These are phyloP conservation scores for Chrysopilus asiliformis DNA, from an alignment of 2,888 invertebrate species.

Conservation along the genomic window DNA sequence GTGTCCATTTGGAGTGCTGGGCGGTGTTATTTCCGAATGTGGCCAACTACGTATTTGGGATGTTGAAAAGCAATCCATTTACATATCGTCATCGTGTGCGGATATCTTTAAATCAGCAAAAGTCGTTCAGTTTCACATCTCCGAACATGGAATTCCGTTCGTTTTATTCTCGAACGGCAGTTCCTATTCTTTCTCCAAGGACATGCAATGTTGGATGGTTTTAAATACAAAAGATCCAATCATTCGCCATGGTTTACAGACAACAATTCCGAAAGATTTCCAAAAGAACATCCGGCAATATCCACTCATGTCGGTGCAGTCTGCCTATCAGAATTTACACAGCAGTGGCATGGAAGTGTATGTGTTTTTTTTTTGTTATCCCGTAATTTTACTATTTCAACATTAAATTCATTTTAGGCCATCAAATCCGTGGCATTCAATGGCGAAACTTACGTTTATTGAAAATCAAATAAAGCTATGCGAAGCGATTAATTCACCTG, in stretches of 20 bases:
- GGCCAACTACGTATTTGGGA: conserved; percentile 33
- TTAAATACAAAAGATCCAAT: conserved; percentile 43
- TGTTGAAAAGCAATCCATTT: conserved; percentile 20
- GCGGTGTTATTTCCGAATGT: conserved; percentile 33
- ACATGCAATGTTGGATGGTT: conserved; percentile 56
- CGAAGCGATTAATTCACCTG: conserved; percentile 28
- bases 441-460: conserved; percentile 31
- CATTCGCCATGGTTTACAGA: conserved; percentile 36
- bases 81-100: conserved; percentile 26
- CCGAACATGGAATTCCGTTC: conserved; percentile 67
- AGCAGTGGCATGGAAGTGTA: too few relatives aligned
- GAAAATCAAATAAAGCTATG: conserved; percentile 36
- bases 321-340: conserved; percentile 23
- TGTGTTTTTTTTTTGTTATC: too few relatives aligned
- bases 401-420: conserved; percentile 20
- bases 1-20: conserved; percentile 30
- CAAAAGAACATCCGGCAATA: conserved; percentile 28
- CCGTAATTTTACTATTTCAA: not conserved
- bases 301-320: conserved; percentile 32
- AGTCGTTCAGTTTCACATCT: conserved; percentile 42
- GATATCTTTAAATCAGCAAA: conserved; percentile 37
- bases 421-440: conserved; percentile 30
- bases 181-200: conserved; percentile 69
- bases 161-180: conserved; percentile 74
- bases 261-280: conserved; percentile 32